A percentile compares a stretch with the other conserved stretches of the same genome.
Conservation (phyloP, 1,140 invertebrate genomes). For the Aleiodes sp. region DNA sequence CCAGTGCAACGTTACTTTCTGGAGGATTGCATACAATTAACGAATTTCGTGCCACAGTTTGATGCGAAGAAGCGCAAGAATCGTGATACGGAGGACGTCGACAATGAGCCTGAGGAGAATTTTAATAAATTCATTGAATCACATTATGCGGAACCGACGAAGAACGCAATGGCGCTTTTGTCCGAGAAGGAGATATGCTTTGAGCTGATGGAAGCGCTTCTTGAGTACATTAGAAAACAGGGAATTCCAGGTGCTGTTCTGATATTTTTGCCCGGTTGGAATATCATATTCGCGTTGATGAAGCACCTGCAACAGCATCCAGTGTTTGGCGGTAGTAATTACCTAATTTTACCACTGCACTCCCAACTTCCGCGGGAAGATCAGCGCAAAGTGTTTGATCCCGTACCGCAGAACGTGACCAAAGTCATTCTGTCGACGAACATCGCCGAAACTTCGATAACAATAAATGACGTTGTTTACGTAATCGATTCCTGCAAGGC, state of each 20-base stretch:
- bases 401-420: constrained; percentile 76
- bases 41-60: constrained; percentile 80
- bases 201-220: constrained; percentile 86
- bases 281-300: constrained; percentile 91
- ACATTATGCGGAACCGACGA: constrained; percentile 70
- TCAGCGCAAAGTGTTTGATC: constrained; percentile 87
- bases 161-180: constrained; percentile 76
- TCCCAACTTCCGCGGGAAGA: constrained; percentile 91
- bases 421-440: constrained; percentile 92
- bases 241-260: constrained; percentile 85
- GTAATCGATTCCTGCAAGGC: constrained; percentile 96
- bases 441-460: constrained; percentile 94
- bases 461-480: constrained; percentile 96
- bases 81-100: constrained; percentile 74
- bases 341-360: constrained; percentile 84
- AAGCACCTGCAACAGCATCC: constrained; percentile 83
- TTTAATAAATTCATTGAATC: constrained; percentile 72
- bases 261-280: constrained; percentile 95
- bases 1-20: constrained; percentile 90
- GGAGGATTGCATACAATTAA: constrained; percentile 87
- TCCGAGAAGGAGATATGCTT: constrained; percentile 92
- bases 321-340: constrained; percentile 76
- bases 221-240: constrained; percentile 79
- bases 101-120: constrained; percentile 79
- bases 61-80: constrained; percentile 75